Evolutionary conservation across 2,888 invertebrate species (phyloP).

Genomic region (Melinopterus prodromus): DNA sequence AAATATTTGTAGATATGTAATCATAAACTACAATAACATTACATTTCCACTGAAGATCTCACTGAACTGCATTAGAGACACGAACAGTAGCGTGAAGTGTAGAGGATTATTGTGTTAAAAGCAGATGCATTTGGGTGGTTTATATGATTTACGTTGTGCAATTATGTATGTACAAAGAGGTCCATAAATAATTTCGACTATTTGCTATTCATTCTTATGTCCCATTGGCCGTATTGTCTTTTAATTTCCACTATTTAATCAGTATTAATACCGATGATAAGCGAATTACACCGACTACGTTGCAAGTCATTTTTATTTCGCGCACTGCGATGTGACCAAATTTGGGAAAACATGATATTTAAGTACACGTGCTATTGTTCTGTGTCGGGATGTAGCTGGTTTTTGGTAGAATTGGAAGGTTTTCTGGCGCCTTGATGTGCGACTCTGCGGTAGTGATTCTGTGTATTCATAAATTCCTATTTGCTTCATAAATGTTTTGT

Average conservation of each 20-base stretch:
- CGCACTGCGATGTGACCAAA: background rate
- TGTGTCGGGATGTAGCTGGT: background rate
- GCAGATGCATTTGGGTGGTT: background rate
- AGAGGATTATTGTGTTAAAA: background rate
- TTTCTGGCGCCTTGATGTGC: background rate
- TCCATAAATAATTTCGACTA: background rate
- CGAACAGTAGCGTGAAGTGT: background rate
- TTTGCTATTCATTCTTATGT: background rate
- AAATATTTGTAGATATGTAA: background rate
- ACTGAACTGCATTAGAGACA: background rate
- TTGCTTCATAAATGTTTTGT: no score
- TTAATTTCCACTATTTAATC: background rate
- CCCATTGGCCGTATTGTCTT: background rate
- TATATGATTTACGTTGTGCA: background rate
- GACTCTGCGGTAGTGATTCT: no score
- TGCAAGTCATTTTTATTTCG: background rate
- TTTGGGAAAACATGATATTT: background rate
- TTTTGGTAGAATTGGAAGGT: background rate
- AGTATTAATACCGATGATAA: background rate
- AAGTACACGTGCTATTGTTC: background rate
- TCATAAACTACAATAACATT: background rate
- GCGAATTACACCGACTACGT: background rate
- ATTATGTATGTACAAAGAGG: background rate
- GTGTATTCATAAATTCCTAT: no score
- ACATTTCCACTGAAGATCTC: background rate